These are phyloP conservation scores for Scaptodrosophila latifasciaeformis DNA, from an alignment of 2,888 invertebrate species.

Conservation along the genomic window DNA sequence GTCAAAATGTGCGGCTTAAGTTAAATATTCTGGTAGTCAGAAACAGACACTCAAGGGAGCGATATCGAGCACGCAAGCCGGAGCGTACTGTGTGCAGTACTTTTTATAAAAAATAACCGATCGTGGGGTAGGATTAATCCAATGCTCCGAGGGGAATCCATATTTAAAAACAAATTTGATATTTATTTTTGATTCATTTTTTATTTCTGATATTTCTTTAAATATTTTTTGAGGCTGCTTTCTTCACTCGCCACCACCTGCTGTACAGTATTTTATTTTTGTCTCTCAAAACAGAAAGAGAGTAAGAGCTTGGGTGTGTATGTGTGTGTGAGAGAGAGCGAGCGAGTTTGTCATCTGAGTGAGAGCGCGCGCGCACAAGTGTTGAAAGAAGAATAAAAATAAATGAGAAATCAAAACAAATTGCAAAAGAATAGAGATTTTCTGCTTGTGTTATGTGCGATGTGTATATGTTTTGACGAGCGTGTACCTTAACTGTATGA, in stretches of 20 bases:
- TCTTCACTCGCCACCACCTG: neutral
- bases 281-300: neutral
- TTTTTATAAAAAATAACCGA: no score
- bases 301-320: conserved; percentile 11
- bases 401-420: conserved; percentile 62
- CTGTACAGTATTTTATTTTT: neutral
- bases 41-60: conserved; percentile 59
- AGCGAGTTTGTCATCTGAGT: no score
- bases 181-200: no score
- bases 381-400: conserved; percentile 33
- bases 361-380: conserved; percentile 32
- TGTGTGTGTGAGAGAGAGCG: conserved; percentile 15
- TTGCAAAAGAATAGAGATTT: conserved; percentile 66
- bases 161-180: no score
- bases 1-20: conserved; percentile 25
- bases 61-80: conserved; percentile 37
- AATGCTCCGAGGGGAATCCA: no score
- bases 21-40: conserved; percentile 48
- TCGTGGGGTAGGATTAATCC: no score
- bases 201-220: no score
- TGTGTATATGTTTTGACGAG: conserved; percentile 71
- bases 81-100: no score
- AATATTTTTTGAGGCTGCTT: no score
- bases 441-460: conserved; percentile 37
- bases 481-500: conserved; percentile 65